A percentile compares a stretch with the other conserved stretches of the same genome.
Conservation (phyloP, 2,888 invertebrate genomes). For the Teleiodes luculella region DNA sequence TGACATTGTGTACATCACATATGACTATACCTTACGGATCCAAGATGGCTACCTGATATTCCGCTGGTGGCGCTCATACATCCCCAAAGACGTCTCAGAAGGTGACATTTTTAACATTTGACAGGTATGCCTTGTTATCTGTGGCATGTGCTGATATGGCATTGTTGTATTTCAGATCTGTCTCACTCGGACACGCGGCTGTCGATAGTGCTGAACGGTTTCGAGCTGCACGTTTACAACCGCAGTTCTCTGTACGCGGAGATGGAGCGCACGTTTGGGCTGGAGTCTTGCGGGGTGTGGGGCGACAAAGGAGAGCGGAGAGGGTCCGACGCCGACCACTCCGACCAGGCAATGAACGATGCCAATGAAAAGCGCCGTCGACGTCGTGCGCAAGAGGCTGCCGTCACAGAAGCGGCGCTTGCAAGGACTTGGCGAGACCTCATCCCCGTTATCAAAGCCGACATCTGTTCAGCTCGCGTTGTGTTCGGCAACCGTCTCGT, state of each 20-base stretch:
- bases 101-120: constrained; percentile 71
- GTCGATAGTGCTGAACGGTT: constrained; percentile 94
- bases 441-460: constrained; percentile 97
- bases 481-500: constrained; percentile 97
- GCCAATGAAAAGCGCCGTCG: constrained; percentile 79
- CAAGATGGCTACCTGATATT: constrained; percentile 99
- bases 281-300: constrained; percentile 75
- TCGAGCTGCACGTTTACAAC: constrained; percentile 97
- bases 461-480: constrained; percentile 93
- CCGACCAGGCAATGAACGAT: constrained; percentile 79
- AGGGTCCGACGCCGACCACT: neutral
- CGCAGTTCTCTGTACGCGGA: constrained; percentile 91
- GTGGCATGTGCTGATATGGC: neutral
- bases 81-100: constrained; percentile 96
- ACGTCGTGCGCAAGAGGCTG: constrained; percentile 68
- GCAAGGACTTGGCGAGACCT: constrained; percentile 96
- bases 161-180: constrained; percentile 82
- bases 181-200: constrained; percentile 96
- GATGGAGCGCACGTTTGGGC: constrained; percentile 92
- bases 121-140: neutral
- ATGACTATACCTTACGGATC: constrained; percentile 94
- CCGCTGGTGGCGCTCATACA: constrained; percentile 98
- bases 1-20: constrained; percentile 95
- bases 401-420: constrained; percentile 88
- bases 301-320: neutral